Percentiles rank a stretch among this genome's conserved stretches.
These are phyloP conservation scores for Scaptomyza tumidula DNA, from an alignment of 2,888 invertebrate species.

Conservation along the genomic window DNA sequence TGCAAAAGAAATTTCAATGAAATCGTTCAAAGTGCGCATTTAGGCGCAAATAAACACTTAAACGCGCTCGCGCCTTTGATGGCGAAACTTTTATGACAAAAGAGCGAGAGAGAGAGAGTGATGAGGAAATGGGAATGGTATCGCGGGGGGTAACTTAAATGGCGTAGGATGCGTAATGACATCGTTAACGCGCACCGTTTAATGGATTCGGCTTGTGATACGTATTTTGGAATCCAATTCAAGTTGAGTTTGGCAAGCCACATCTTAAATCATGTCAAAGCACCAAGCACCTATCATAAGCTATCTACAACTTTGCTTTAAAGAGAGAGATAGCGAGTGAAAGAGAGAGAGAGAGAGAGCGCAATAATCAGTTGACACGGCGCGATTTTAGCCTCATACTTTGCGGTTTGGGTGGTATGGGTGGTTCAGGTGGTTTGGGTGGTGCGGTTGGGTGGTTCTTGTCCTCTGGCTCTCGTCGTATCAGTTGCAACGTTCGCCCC, in stretches of 20 bases:
- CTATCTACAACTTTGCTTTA: constrained; percentile 60
- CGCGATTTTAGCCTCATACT: constrained; percentile 68
- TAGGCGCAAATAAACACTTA: constrained; percentile 82
- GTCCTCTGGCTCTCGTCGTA: constrained; percentile 18
- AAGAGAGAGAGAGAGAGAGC: constrained; percentile 27
- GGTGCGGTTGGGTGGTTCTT: neutral
- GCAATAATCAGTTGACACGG: constrained; percentile 4
- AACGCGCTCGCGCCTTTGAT: constrained; percentile 81
- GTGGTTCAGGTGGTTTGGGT: constrained; percentile 11
- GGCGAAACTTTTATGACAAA: constrained; percentile 70
- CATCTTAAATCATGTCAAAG: constrained; percentile 62
- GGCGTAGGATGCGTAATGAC: constrained; percentile 87
- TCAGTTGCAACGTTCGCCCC: constrained; percentile 62
- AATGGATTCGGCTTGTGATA: constrained; percentile 55
- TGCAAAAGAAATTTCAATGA: constrained; percentile 75
- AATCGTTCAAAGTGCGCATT: constrained; percentile 81
- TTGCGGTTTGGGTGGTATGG: constrained; percentile 44
- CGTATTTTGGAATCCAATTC: constrained; percentile 26
- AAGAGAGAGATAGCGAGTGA: constrained; percentile 47
- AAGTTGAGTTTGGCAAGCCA: constrained; percentile 11
- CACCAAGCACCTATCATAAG: constrained; percentile 61
- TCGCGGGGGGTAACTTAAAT: constrained; percentile 84
- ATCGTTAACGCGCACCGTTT: constrained; percentile 74
- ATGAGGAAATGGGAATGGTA: constrained; percentile 47
- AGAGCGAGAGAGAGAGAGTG: constrained; percentile 38